These are phyloP conservation scores for Neosilurus mollespiculum DNA, from an alignment of 2,797 vertebrate genomes.

Conservation along the genomic window DNA sequence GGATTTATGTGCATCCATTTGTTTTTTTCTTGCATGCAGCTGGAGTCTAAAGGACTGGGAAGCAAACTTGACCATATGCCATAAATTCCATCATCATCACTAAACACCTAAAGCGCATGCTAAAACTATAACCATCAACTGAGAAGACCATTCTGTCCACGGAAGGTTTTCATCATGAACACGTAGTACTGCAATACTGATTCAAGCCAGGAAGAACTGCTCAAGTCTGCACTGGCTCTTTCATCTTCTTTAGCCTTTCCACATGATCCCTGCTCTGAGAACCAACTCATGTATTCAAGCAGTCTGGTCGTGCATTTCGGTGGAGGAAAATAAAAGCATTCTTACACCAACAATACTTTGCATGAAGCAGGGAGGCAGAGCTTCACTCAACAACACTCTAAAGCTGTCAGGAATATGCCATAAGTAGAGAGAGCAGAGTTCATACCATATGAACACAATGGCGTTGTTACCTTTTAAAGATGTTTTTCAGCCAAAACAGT, in stretches of 20 bases:
- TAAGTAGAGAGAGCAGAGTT: slow-evolving; percentile 24
- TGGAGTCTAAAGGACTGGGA: too few relatives aligned
- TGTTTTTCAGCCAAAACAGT: slow-evolving; percentile 31
- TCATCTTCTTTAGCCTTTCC: slow-evolving; percentile 32
- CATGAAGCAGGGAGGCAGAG: slow-evolving; percentile 12
- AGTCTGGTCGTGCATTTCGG: slow-evolving; percentile 29
- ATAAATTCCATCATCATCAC: background rate
- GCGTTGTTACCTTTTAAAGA: slow-evolving; percentile 15
- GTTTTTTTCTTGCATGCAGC: too few relatives aligned
- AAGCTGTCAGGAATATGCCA: slow-evolving; percentile 47
- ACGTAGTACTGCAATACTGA: background rate
- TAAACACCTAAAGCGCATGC: background rate
- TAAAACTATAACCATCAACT: background rate
- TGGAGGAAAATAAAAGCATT: slow-evolving; percentile 33
- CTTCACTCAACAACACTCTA: slow-evolving; percentile 29
- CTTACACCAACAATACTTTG: slow-evolving; percentile 42
- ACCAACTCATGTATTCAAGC: slow-evolving; percentile 41
- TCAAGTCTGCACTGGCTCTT: background rate
- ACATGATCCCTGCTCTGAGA: slow-evolving; percentile 29
- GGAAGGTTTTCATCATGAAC: slow-evolving; percentile 13
- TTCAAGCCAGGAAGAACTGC: slow-evolving; percentile 24
- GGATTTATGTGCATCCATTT: too few relatives aligned
- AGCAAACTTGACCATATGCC: too few relatives aligned
- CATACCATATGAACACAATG: slow-evolving; percentile 45
- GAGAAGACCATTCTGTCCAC: slow-evolving; percentile 3